Base-by-base conservation (phyloP, 2,888 invertebrate genomes). In the Mylabris sibirica region DNA sequence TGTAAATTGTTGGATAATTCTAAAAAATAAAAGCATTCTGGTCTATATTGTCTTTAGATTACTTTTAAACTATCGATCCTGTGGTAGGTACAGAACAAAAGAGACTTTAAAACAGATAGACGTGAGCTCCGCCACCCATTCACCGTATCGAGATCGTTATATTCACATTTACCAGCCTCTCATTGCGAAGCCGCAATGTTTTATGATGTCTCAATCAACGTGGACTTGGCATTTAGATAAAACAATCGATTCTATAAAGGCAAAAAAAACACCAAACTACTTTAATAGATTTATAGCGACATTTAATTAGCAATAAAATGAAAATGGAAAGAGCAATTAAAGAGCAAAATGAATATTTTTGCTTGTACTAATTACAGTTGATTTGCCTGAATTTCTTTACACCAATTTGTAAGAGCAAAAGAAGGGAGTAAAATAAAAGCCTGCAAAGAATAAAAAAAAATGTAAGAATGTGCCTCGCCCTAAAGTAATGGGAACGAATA, bases 171-270 rank as follows among this genome's bases (percentile, higher is more conserved):
- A 68, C 71, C 71, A 69, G 70, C 66, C 72, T 69, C 66, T 68
- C 66, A 68, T 70, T 69, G 63, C 66, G 66, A 35, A 57, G 72
- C 69, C 67, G 74, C 73, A 41, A 65, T 71, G 69, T 65, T 70
- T 76, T 72, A 77, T 77, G 76, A 77, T 77, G 77, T 75, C 77
- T 77, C 76, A 77, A 77, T 77, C 75, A 76, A 65, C 72, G 65
- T 69, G 20, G 20, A 11, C 49, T 11, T 20, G 20, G 20, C 49
- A 20, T 49, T 20, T 12, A 49, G 20, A 44, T 44, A 17, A 17
- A 49, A 20, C 49, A 49, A 49, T 49, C 49, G 49, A 49, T 49
- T 49, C 9, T 9, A 8, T 6, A 17, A 2, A 49, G 20, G 11
- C 9, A 22, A 20, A 17, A 49, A 49, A 9, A 20, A 49, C 11